These are phyloP conservation scores for Azemiops feae DNA, from an alignment of 2,113 vertebrate species.

Conservation along the genomic window DNA sequence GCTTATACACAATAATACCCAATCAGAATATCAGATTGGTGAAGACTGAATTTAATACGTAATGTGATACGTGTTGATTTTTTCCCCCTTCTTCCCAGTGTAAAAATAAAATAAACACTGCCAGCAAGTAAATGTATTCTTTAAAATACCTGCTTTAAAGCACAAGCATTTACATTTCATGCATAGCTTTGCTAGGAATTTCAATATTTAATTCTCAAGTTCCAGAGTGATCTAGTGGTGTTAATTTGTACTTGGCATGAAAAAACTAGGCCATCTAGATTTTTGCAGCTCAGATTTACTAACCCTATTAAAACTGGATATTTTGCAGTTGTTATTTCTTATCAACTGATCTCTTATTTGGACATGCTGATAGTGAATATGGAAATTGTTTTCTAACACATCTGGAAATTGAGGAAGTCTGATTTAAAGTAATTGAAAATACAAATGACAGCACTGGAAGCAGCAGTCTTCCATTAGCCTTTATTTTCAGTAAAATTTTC, in stretches of 20 bases:
- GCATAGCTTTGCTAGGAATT: neutral
- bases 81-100: neutral
- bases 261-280: neutral
- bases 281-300: neutral
- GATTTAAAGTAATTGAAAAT: neutral
- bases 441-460: neutral
- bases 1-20: neutral
- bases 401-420: neutral
- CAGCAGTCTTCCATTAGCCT: neutral
- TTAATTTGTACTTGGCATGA: neutral
- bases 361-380: no score
- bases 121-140: neutral
- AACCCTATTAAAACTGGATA: no score
- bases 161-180: neutral
- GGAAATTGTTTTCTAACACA: no score
- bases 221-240: neutral
- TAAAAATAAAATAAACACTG: neutral
- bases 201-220: neutral
- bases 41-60: neutral
- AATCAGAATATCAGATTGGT: neutral
- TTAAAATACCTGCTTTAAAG: neutral
- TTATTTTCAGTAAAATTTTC: neutral
- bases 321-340: no score
- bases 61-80: neutral
- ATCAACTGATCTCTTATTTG: no score